Base-by-base conservation (phyloP, 2,797 vertebrate species). In the Natrix natrix region DNA sequence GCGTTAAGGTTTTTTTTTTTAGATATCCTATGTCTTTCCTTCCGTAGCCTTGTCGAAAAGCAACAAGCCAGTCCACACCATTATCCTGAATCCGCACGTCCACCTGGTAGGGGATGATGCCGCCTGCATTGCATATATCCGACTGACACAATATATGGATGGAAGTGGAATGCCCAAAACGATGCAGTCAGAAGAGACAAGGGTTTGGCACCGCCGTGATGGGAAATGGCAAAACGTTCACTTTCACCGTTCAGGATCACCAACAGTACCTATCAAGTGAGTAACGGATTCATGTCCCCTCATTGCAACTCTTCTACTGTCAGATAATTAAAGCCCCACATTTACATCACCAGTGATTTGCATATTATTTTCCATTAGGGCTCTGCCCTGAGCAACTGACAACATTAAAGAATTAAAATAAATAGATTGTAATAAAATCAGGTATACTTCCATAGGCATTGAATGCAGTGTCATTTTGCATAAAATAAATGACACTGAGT, bases 191-290 rank as follows among this genome's bases (percentile, higher is more conserved):
- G 99, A 99, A 97, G 99, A 99, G 97, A 99, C 99, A 0, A 98
- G 99, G 0, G 99, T 99, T 95, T 99, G 99, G 99, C 99, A 99
- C 96, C 99, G 99, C 92, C 98, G 99, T 0, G 99, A 99, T 89
- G 98, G 98, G 92, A 99, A 99, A 96, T 99, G 99, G 99, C 99
- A 99, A 97, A 99, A 99, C 28, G 98, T 99, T 95, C 99, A 99
- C 96, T 99, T 99, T 97, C 99, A 99, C 94, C 99, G 99, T 96
- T 99, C 99, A 0, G 99, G 99, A 89, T 99, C 99, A 0, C 99
- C 98, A 92, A 99, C 99, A 14, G 98, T 99, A 91, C 98, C 99
- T 94, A 97, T 97, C 98, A 99, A 99, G 98, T 99, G 97, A 98
- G 98, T 91, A 93, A 88, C 69, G 32, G 13, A 52, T 83, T 37